Evolutionary conservation across 2,797 vertebrate species (phyloP).

Genomic region (Tapirus indicus): DNA sequence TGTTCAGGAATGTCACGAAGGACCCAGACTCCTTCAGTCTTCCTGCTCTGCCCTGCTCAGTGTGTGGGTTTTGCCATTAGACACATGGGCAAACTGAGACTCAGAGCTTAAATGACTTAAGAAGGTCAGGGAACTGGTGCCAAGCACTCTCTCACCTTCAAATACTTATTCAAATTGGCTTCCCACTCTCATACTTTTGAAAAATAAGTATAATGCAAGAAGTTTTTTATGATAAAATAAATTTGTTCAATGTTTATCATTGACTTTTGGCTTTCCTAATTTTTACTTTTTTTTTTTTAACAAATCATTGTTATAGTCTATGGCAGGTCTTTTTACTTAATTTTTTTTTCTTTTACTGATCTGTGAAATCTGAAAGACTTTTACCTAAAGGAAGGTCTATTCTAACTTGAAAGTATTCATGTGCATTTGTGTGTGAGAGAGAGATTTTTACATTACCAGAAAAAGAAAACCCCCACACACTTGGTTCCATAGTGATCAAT

Average conservation of each 20-base stretch:
- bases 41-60: not conserved
- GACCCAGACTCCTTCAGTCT: not conserved
- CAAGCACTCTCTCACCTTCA: not conserved
- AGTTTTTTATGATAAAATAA: not conserved
- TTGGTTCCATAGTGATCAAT: not conserved
- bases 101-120: not conserved
- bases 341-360: not conserved
- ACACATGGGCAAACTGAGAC: not conserved
- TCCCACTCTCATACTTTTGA: not conserved
- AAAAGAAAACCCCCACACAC: not conserved
- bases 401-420: not conserved
- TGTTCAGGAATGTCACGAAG: not conserved
- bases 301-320: not conserved
- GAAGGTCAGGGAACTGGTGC: not conserved
- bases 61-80: not conserved
- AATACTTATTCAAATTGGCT: not conserved
- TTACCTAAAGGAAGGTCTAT: not conserved
- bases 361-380: not conserved
- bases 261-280: not conserved
- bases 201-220: not conserved
- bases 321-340: not conserved
- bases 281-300: not conserved
- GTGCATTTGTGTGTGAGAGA: not conserved
- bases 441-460: not conserved
- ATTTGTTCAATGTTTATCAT: not conserved